Percentiles rank a stretch among this genome's conserved stretches.
Evolutionary conservation across 2,888 invertebrate genomes (phyloP).

Genomic region (Sicus ferrugineus): DNA sequence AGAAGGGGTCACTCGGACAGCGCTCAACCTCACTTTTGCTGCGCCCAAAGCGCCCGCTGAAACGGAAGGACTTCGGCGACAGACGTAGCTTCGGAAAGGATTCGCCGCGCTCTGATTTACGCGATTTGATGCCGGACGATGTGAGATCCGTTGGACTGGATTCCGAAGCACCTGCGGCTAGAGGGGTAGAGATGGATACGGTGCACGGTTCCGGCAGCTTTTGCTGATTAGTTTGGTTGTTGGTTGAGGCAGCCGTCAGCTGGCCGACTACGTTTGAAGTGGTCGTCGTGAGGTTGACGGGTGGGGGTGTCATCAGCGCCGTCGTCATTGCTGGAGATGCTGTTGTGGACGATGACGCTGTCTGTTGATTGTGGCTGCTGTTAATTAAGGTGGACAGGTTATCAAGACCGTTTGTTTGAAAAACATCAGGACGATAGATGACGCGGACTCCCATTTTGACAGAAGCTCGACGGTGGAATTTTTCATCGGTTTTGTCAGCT

Average conservation of each 20-base stretch:
- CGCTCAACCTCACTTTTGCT: conserved; percentile 63
- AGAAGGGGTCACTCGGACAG: conserved; percentile 57
- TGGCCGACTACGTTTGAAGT: not conserved
- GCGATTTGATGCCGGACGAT: conserved; percentile 38
- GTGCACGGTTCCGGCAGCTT: conserved; percentile 3
- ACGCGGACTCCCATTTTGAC: conserved; percentile 88
- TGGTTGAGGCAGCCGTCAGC: not conserved
- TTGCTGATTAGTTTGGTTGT: conserved; percentile 16
- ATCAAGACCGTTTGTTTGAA: conserved; percentile 50
- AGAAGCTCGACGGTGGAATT: conserved; percentile 78
- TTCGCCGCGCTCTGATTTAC: conserved; percentile 60
- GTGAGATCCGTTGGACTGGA: conserved; percentile 8
- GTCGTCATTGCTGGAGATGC: conserved; percentile 43
- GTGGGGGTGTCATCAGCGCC: conserved; percentile 40
- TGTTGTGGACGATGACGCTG: conserved; percentile 51
- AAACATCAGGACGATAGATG: conserved; percentile 70
- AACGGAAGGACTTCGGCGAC: conserved; percentile 62
- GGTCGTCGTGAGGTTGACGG: not conserved
- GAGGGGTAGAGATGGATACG: not conserved
- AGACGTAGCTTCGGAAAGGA: conserved; percentile 62
- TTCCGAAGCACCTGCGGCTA: not conserved
- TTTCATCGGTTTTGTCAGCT: conserved; percentile 87
- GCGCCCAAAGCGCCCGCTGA: conserved; percentile 62
- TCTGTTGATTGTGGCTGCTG: conserved; percentile 42
- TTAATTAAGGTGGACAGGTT: conserved; percentile 55